Percentiles rank a stretch among this genome's conserved stretches.
These are phyloP conservation scores for Xestoiulus laeticollis DNA, from an alignment of 2,888 invertebrate genomes.

Conservation along the genomic window DNA sequence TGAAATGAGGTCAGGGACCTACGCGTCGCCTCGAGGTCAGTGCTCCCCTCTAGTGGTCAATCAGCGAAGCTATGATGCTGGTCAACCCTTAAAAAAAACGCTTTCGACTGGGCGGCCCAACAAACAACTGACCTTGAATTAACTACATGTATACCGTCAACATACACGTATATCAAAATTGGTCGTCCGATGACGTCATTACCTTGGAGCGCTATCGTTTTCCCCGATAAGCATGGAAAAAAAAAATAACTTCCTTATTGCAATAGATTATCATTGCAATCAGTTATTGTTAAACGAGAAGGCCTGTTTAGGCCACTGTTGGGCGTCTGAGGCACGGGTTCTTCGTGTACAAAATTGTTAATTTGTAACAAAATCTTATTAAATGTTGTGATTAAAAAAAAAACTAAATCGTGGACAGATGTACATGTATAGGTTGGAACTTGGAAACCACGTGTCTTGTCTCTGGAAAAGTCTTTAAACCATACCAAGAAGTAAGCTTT, in stretches of 20 bases:
- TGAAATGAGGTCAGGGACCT: constrained; percentile 19
- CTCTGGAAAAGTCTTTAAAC: too few relatives aligned
- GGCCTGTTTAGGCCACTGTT: background rate
- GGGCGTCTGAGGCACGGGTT: background rate
- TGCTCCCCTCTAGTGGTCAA: constrained; percentile 17
- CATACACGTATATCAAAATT: background rate
- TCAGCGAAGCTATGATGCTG: background rate
- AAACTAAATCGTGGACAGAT: too few relatives aligned
- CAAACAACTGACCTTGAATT: background rate
- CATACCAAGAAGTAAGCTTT: too few relatives aligned
- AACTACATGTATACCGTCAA: background rate
- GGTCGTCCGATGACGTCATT: background rate
- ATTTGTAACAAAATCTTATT: too few relatives aligned
- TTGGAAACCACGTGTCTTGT: too few relatives aligned
- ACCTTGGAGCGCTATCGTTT: constrained; percentile 8
- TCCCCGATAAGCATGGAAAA: background rate
- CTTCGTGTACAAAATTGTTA: too few relatives aligned
- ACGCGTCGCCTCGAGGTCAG: background rate
- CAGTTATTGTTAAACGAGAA: background rate
- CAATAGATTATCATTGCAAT: background rate
- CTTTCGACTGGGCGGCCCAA: background rate
- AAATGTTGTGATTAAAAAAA: too few relatives aligned
- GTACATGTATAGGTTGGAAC: too few relatives aligned
- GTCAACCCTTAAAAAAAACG: background rate
- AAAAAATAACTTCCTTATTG: constrained; percentile 18